Conservation (phyloP, 2,888 invertebrate genomes). For the Chrysina gloriosa region DNA sequence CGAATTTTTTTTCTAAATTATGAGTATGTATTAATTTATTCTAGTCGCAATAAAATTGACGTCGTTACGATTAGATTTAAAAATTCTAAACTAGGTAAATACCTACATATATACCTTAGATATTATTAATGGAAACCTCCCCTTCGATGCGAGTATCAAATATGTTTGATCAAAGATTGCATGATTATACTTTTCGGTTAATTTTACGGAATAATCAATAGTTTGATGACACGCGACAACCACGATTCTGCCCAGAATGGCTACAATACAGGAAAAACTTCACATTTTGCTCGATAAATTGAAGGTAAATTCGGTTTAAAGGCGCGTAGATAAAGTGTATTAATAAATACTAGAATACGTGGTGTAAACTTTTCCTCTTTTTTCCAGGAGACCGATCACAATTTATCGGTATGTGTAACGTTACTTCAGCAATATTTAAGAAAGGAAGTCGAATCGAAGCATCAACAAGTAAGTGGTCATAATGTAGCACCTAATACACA, state of each 20-base stretch:
- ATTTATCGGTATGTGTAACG: slow-evolving; percentile 51
- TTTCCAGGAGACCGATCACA: slow-evolving; percentile 52
- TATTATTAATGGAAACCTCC: neutral
- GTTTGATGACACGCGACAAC: slow-evolving; percentile 53
- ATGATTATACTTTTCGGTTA: slow-evolving; percentile 47
- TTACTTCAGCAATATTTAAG: slow-evolving; percentile 51
- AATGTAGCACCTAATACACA: too few relatives aligned
- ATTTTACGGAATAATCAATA: slow-evolving; percentile 52
- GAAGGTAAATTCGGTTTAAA: slow-evolving; percentile 46
- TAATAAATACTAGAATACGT: slow-evolving; percentile 6
- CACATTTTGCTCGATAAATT: slow-evolving; percentile 51
- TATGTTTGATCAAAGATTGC: slow-evolving; percentile 47
- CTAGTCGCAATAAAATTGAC: too few relatives aligned
- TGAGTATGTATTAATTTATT: too few relatives aligned
- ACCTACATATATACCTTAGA: too few relatives aligned
- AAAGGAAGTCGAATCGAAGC: slow-evolving; percentile 36
- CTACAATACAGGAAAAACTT: slow-evolving; percentile 49
- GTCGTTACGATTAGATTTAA: too few relatives aligned
- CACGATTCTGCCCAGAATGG: slow-evolving; percentile 45
- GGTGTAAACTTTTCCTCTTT: neutral
- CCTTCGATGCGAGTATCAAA: slow-evolving; percentile 1
- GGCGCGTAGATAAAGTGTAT: slow-evolving; percentile 5
- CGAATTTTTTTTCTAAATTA: too few relatives aligned
- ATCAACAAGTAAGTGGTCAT: slow-evolving; percentile 41
- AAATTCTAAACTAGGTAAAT: too few relatives aligned